Conservation (phyloP, 2,113 vertebrate genomes). For the Leucosticte australis region DNA sequence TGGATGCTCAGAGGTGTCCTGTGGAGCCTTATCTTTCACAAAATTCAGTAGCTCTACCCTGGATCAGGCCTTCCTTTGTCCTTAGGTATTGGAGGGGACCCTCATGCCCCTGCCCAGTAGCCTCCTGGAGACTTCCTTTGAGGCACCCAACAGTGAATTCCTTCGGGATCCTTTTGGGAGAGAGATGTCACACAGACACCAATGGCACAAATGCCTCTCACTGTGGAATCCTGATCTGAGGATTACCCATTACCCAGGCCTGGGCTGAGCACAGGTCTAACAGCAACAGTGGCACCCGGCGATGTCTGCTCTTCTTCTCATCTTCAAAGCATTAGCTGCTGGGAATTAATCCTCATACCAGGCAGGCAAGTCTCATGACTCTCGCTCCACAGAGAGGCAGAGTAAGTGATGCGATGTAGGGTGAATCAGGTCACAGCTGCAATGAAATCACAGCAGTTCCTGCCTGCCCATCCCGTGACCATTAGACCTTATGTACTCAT, state of each 20-base stretch:
- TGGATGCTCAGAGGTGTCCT: not conserved
- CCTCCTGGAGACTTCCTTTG: not conserved
- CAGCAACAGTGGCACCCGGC: not conserved
- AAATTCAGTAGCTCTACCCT: not conserved
- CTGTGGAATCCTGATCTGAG: not conserved
- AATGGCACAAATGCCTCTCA: not conserved
- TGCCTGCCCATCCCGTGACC: not conserved
- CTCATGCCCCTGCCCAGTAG: not conserved
- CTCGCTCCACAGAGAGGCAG: not conserved
- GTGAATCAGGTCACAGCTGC: constrained; percentile 17
- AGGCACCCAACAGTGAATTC: not conserved
- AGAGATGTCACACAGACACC: not conserved
- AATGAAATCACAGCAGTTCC: not conserved
- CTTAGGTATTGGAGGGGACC: accelerated
- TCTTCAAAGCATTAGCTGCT: not conserved
- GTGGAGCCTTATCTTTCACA: not conserved
- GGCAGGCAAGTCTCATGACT: not conserved
- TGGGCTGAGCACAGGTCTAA: not conserved
- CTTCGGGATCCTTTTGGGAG: not conserved
- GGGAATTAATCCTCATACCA: constrained; percentile 9
- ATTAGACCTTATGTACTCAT: constrained; percentile 15
- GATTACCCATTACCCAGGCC: not conserved
- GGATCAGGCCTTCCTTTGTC: not conserved
- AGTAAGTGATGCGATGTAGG: not conserved
- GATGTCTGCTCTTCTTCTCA: not conserved